Conservation (phyloP, 1,140 invertebrate species). For the Drosophila nikananu region DNA sequence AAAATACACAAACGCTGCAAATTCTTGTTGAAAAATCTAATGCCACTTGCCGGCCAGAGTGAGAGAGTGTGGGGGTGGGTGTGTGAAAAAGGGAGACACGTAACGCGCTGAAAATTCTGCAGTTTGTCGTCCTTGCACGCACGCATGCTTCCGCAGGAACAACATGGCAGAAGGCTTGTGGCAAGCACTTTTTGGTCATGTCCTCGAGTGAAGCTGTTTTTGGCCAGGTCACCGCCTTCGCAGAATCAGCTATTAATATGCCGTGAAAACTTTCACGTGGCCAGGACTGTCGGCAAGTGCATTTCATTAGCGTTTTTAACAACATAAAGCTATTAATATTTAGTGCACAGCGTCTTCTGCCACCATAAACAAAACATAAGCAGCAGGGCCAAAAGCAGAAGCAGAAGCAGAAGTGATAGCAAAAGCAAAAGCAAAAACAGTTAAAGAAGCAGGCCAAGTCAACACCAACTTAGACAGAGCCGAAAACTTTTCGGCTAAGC, state of each 20-base stretch:
- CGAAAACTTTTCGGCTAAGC: constrained; percentile 67
- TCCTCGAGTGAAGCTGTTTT: constrained; percentile 58
- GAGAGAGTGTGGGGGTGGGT: not conserved
- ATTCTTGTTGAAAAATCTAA: constrained; percentile 79
- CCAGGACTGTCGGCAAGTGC: constrained; percentile 43
- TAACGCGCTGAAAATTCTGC: constrained; percentile 65
- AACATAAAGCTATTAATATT: constrained; percentile 79
- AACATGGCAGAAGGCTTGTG: constrained; percentile 63
- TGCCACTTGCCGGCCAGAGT: constrained; percentile 55
- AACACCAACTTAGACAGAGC: constrained; percentile 52
- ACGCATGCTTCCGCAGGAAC: constrained; percentile 67
- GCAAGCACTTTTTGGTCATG: constrained; percentile 71
- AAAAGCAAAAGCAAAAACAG: constrained; percentile 1
- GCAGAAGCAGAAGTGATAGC: not conserved
- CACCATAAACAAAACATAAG: constrained; percentile 71
- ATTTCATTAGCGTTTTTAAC: constrained; percentile 81
- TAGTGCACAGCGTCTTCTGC: constrained; percentile 39
- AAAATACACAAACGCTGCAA: constrained; percentile 74
- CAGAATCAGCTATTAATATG: constrained; percentile 63
- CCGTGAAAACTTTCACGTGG: constrained; percentile 49
- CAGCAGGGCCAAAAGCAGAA: constrained; percentile 7
- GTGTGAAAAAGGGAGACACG: constrained; percentile 46
- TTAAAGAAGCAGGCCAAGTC: constrained; percentile 35
- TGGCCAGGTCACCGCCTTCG: constrained; percentile 50
- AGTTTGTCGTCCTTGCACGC: constrained; percentile 77